Evolutionary conservation across 2,113 vertebrate species (phyloP).

Genomic region (Piaya cayana): DNA sequence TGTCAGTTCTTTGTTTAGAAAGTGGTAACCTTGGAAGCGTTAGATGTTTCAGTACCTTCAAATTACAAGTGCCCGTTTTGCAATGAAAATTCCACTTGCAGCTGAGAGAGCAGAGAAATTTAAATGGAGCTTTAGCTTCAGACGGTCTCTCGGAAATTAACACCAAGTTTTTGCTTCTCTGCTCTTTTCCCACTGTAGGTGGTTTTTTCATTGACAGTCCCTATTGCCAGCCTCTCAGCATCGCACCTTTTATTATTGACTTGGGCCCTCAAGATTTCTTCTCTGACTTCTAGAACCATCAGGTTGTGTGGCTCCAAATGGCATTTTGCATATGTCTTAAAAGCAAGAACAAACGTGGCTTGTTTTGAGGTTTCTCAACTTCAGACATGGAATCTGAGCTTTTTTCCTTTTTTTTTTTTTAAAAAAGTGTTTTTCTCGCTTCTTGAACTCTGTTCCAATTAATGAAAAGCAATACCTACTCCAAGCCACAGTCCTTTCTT

Average conservation of each 20-base stretch:
- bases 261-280: constrained; percentile 99
- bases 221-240: constrained; percentile 98
- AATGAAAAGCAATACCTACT: constrained; percentile 79
- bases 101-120: constrained; percentile 91
- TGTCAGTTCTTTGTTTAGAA: constrained; percentile 78
- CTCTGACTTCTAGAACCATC: constrained; percentile 98
- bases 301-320: constrained; percentile 86
- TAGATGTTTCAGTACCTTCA: constrained; percentile 81
- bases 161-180: constrained; percentile 83
- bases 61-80: constrained; percentile 78
- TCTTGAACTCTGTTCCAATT: constrained; percentile 61
- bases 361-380: constrained; percentile 74
- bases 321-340: constrained; percentile 75
- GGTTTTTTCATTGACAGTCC: constrained; percentile 99
- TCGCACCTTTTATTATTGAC: constrained; percentile 98
- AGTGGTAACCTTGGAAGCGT: constrained; percentile 82
- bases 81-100: constrained; percentile 93
- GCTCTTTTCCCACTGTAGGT: constrained; percentile 92
- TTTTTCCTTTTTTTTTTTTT: constrained; percentile 51
- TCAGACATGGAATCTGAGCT: constrained; percentile 70
- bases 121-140: constrained; percentile 82
- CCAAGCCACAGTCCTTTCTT: constrained; percentile 76
- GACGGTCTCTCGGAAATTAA: constrained; percentile 80
- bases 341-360: constrained; percentile 75
- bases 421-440: constrained; percentile 49